phyloP scores from a whole-genome alignment of 2,113 vertebrate genomes.

The Mirza zaza region DNA sequence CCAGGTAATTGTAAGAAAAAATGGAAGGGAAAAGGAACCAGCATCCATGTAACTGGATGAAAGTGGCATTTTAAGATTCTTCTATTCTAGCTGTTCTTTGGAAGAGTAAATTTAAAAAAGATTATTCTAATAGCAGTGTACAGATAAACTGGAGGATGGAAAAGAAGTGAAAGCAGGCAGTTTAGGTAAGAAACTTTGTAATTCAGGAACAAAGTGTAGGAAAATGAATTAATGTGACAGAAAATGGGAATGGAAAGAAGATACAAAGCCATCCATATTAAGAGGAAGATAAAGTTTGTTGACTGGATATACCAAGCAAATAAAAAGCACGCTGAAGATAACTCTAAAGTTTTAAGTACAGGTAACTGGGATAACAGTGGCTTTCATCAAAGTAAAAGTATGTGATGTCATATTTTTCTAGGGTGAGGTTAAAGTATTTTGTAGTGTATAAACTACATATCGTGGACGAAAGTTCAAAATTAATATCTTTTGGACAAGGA shows the following conservation, averaged over 20 bases:
- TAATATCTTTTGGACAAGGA: not conserved
- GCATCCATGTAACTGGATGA: not conserved
- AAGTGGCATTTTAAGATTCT: not conserved
- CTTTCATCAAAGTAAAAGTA: slow-evolving; percentile 29
- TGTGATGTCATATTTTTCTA: not conserved
- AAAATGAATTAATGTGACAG: not conserved
- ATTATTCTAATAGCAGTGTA: not conserved
- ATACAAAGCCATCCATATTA: not conserved
- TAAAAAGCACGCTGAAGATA: not conserved
- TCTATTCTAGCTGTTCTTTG: not conserved
- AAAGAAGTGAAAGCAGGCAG: not conserved
- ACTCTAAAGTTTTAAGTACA: not conserved
- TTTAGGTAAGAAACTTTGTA: not conserved
- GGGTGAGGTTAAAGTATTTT: not conserved
- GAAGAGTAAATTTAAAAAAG: not conserved
- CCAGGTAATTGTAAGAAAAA: not conserved
- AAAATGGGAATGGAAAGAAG: not conserved
- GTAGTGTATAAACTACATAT: not conserved
- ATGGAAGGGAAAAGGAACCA: not conserved
- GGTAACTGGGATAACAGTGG: not conserved
- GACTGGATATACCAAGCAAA: not conserved
- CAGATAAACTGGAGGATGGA: not conserved
- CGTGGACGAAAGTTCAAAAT: not conserved
- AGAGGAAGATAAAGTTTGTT: not conserved
- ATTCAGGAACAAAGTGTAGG: not conserved